Base-by-base conservation (phyloP, 2,113 vertebrate genomes). In the Lampris megalopsis region DNA sequence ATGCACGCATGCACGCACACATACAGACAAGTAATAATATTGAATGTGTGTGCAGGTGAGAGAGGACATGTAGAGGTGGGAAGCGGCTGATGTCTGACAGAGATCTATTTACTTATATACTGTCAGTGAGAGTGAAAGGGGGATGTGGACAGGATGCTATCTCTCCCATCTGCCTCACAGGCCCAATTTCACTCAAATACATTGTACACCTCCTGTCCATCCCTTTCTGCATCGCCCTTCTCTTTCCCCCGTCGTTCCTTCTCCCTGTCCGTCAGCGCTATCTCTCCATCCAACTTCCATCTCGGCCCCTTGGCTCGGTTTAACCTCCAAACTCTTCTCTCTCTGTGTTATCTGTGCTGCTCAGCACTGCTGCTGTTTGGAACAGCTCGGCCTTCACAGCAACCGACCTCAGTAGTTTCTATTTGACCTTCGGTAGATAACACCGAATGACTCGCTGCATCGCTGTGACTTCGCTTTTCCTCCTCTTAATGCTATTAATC, bases 1-100 rank as follows among this genome's bases (percentile, higher is more conserved):
- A 57, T 60, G 56, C 42, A 58, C 40, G 4, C 40, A 66, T 67
- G 42, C 72, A 57, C 60, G 56, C 42, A 58, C 40, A 87, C 67
- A 79, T 71, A 63, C 6, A 45, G 64, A 63, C 38, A 40, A 1
- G 37, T 56, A 60, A 81, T 71, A 9, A 35, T 59, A 59, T 73
- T 67, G 67, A 47, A 0, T 65, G 45, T 77, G 24, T 62, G 54
- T 64, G 3, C 60, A 1, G 53, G 47, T 58, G 3, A 60, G 59
- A 71, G 59, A 53, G 59, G 64, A 59, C 47, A 73, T 66, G 48
- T 73, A 52, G 68, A 85, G 79, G 81, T 67, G 77, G 81, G 73
- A 73, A 71, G 64, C 86, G 89, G 85, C 82, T 81, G 85, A 79
- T 82, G 68, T 73, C 77, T 79, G 79, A 88, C 70, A 71, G 73